These are phyloP conservation scores for Choloepus didactylus DNA, from an alignment of 2,797 vertebrate genomes.

Conservation along the genomic window DNA sequence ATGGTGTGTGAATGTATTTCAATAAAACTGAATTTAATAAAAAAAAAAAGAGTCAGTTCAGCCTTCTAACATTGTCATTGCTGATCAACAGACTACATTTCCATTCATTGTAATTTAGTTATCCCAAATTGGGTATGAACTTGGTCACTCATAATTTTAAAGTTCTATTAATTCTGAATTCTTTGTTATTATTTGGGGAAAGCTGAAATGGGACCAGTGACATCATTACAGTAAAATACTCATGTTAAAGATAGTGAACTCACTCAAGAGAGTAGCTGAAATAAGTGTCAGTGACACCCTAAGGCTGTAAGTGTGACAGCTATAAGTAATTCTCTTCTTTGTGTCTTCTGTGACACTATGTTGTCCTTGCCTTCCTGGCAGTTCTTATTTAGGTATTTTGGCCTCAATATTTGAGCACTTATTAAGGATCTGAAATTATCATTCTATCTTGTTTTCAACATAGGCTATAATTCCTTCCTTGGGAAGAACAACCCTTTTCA, in stretches of 20 bases:
- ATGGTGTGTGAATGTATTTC: too few species aligned
- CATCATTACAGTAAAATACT: not conserved
- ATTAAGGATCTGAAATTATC: not conserved
- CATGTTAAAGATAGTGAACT: constrained; percentile 38
- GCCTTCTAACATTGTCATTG: not conserved
- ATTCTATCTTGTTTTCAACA: not conserved
- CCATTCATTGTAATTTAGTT: constrained; percentile 40
- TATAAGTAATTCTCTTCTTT: not conserved
- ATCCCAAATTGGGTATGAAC: not conserved
- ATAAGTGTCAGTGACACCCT: not conserved
- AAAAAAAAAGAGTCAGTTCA: not conserved
- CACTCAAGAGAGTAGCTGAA: not conserved
- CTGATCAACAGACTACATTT: not conserved
- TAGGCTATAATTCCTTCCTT: not conserved
- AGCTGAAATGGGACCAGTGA: not conserved
- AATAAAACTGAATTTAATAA: too few species aligned
- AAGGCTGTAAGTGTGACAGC: too few species aligned
- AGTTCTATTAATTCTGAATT: constrained; percentile 23
- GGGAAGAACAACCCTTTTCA: not conserved
- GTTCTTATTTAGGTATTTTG: not conserved
- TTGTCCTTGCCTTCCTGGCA: not conserved
- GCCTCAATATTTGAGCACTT: constrained; percentile 26
- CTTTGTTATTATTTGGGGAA: constrained; percentile 1
- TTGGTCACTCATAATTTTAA: constrained; percentile 31
- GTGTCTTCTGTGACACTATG: not conserved